Percentiles rank a stretch among this genome's conserved stretches.
phyloP scores from a whole-genome alignment of 2,888 invertebrate genomes.

The Lasioglossum marginatum region DNA sequence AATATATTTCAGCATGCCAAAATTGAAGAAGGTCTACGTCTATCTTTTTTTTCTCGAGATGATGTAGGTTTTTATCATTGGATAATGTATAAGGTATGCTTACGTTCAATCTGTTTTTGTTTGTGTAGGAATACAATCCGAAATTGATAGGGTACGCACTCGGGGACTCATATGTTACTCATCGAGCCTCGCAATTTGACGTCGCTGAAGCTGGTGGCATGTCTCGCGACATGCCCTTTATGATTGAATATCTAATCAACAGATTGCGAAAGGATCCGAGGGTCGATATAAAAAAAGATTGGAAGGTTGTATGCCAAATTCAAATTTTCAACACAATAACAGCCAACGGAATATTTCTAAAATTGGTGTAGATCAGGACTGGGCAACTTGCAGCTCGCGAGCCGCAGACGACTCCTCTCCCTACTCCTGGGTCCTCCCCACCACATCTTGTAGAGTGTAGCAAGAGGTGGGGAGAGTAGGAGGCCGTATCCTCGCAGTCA shows the following conservation, averaged over 20 bases:
- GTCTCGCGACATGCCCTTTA: slow-evolving; percentile 86
- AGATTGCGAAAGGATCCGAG: slow-evolving; percentile 86
- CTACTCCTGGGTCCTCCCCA: no score
- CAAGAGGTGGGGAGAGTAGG: no score
- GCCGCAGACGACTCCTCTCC: no score
- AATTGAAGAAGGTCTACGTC: no score
- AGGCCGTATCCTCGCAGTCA: no score
- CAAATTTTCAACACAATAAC: not conserved
- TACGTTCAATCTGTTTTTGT: not conserved
- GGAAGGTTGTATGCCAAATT: slow-evolving; percentile 85
- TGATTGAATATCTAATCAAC: slow-evolving; percentile 86
- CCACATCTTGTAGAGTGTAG: no score
- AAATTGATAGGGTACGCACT: slow-evolving; percentile 87
- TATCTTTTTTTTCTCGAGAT: not conserved
- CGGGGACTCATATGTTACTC: slow-evolving; percentile 85
- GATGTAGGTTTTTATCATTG: not conserved
- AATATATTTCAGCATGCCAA: no score
- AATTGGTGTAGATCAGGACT: no score
- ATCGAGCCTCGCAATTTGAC: slow-evolving; percentile 86
- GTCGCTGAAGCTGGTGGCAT: slow-evolving; percentile 87
- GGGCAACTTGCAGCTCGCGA: no score
- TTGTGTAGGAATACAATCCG: slow-evolving; percentile 87
- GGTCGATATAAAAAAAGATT: slow-evolving; percentile 86
- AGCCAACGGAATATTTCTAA: not conserved
- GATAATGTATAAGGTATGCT: not conserved